A percentile compares a stretch with the other conserved stretches of the same genome.
Conservation (phyloP, 2,797 vertebrate genomes). For the Brachyalestes nurse region DNA sequence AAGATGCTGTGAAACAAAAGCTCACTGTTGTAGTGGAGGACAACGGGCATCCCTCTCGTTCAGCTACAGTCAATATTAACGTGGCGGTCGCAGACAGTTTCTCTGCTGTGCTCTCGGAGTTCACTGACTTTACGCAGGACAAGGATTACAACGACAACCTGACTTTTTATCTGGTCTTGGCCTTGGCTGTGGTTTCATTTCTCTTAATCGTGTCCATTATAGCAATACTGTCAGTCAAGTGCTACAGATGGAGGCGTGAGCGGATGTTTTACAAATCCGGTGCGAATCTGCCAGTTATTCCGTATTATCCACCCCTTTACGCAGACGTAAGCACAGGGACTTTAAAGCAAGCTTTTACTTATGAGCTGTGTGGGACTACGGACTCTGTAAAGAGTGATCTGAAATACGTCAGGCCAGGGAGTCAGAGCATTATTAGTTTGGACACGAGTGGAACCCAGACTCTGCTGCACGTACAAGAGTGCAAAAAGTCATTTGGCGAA, state of each 20-base stretch:
- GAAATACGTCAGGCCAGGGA: conserved; percentile 68
- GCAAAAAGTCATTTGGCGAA: conserved; percentile 24
- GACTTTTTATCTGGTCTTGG: too few relatives aligned
- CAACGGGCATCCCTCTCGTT: conserved; percentile 69
- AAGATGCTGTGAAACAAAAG: conserved; percentile 65
- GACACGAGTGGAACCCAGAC: conserved; percentile 52
- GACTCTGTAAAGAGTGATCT: conserved; percentile 46
- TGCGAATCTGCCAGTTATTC: too few relatives aligned
- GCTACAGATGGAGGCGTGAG: too few relatives aligned
- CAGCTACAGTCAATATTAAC: conserved; percentile 66
- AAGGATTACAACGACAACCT: background rate
- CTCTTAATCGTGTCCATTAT: too few relatives aligned
- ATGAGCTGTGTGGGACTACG: conserved; percentile 39
- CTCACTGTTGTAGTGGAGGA: conserved; percentile 73
- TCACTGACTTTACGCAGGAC: conserved; percentile 31
- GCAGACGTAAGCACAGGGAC: conserved; percentile 54
- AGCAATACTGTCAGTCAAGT: too few relatives aligned
- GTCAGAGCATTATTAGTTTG: conserved; percentile 62
- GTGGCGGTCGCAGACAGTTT: conserved; percentile 65
- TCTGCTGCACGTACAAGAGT: conserved; percentile 20
- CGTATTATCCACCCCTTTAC: too few relatives aligned
- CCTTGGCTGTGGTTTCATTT: too few relatives aligned
- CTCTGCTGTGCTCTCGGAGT: conserved; percentile 52
- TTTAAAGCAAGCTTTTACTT: conserved; percentile 41
- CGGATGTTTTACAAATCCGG: too few relatives aligned